Base-by-base conservation (phyloP, 2,888 invertebrate species). In the Stegophylla sp. region DNA sequence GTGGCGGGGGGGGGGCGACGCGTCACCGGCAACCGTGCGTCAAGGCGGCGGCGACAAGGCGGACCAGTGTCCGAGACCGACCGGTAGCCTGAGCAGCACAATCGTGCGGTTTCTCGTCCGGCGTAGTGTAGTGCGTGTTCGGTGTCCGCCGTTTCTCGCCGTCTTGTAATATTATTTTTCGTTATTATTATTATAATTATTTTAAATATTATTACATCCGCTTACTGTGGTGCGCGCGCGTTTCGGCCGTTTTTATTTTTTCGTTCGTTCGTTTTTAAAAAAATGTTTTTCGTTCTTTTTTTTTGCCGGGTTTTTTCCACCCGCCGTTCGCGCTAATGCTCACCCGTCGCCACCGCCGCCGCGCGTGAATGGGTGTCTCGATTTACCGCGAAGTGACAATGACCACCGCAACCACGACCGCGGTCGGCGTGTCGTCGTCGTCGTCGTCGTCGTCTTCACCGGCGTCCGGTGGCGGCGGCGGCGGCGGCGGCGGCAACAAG, bases 381-480 rank as follows among this genome's bases (percentile, higher is more conserved):
- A 61, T 79, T 17, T 79, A 79, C 9, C 79, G 71, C 69, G 79
- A 79, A 51, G 71, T 79, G 41, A 61, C 23, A 10, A 48, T 43
- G 13, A 69, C 66, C 3, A 20, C 64, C 53, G 59, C 28, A 61
- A 20, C n/a, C n/a, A 45, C 53, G 26, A 28, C 45, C 10, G 45
- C 59, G 13, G 34, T 53, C 45, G 34, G 61, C n/a, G 17, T 43
- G 23, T n/a, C 63, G 45, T 45, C 61, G 63, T 13, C 26, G 64
- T 13, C 92, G 48, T 92, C 92, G 23, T 5, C 63, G 17, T 28
- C 63, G 26, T 34, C 63, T 45, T 45, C 28, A 12, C 23, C 61
- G 69, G 17, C 48, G 0, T 0, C 45, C 48, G 45, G 53, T 48
- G n/a, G 43, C 56, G 17, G 3, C 45, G 23, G 13, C 26, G 15